Base-by-base conservation (phyloP, 1,140 invertebrate species). In the Drosophila rhopaloa region DNA sequence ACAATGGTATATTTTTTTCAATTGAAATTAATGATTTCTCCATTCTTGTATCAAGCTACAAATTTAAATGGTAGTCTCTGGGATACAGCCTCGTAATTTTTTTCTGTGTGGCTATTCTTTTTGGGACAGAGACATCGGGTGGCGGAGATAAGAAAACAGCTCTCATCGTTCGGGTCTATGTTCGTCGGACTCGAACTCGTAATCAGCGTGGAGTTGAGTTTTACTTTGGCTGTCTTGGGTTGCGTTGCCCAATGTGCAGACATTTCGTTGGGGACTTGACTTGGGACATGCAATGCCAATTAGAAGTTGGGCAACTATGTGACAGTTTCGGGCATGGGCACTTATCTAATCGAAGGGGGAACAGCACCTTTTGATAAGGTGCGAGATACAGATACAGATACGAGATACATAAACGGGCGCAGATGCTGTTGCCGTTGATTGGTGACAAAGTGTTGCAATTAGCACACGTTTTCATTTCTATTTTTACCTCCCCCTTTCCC, bases 211-310 rank as follows among this genome's bases (percentile, higher is more conserved):
- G 54, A 63, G 55, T 60, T 63, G 60, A 44, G 38, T 63, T 13
- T 66, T 41, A 29, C 58, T 46, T 16, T 35, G 35, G 14, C 19
- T 14, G 46, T 8, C 8, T 37, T 60, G 40, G 13, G 32, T 35
- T 40, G 38, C 27, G 58, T 41, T 75, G 44, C 76, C 35, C 57
- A 70, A 68, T 58, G 53, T 65, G 47, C 61, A 54, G 40, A 57
- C 63, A 70, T 53, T 41, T 53, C 54, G 32, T 46, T 73, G 48
- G 37, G 47, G 14, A 56, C 41, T 60, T 55, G 9, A 56, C 41
- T 63, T 55, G 60, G 47, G 74, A 86, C 83, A 88, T 72, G 85
- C 83, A 88, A 82, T 83, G 66, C 62, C 82, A 88, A 86, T 86
- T 88, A 88, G 66, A 83, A 88, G 79, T 86, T 76, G 71, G 72